Evolutionary conservation across 2,113 vertebrate species (phyloP).

Genomic region (Cercocebus atys): DNA sequence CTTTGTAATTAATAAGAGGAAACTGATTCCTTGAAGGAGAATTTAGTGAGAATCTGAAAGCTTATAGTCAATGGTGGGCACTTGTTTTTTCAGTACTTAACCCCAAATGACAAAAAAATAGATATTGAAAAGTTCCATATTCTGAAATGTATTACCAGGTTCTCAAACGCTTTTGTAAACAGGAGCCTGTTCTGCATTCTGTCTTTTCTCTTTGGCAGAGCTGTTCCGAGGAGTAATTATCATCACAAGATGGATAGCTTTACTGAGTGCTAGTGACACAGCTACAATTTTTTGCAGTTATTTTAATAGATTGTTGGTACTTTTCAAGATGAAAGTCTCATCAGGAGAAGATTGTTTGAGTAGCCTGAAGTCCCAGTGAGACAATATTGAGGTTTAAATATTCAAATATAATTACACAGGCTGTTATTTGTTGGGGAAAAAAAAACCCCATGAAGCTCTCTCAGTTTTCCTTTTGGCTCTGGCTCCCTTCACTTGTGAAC

Average conservation of each 20-base stretch:
- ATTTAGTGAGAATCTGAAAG: not conserved
- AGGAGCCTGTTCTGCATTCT: not conserved
- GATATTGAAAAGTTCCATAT: not conserved
- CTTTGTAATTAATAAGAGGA: not conserved
- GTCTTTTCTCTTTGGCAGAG: not conserved
- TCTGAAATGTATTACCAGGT: not conserved
- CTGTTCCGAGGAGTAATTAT: not conserved
- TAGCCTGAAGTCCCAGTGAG: not conserved
- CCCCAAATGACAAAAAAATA: not conserved
- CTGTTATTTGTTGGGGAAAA: not conserved
- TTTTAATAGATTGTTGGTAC: not conserved
- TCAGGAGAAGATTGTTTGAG: not conserved
- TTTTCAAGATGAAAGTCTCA: constrained; percentile 40
- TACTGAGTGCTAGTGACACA: not conserved
- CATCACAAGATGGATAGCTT: not conserved
- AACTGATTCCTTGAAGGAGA: constrained; percentile 5
- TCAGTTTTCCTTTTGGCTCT: not conserved
- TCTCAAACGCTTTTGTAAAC: not conserved
- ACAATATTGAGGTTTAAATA: not conserved
- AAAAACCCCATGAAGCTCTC: not conserved
- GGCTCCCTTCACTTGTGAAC: not conserved
- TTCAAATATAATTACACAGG: not conserved
- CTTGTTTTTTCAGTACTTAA: not conserved
- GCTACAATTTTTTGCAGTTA: not conserved
- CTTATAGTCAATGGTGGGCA: not conserved